phyloP scores from a whole-genome alignment of 2,113 vertebrate species.

The Scortum barcoo region DNA sequence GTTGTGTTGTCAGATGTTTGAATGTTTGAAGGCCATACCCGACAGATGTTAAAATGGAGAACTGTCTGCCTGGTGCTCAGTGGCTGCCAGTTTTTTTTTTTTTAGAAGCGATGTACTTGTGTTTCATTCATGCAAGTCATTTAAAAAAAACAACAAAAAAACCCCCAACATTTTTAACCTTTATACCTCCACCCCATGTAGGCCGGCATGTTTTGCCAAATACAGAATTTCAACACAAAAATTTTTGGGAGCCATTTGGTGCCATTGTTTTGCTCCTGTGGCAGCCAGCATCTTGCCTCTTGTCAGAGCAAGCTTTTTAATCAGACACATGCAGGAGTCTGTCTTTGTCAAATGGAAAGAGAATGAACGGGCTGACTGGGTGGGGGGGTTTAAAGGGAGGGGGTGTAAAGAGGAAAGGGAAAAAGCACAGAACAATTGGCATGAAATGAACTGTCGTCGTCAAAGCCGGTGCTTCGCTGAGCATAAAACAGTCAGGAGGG shows the following conservation, averaged over 20 bases:
- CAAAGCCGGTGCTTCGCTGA: slow-evolving; percentile 62
- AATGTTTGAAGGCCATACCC: slow-evolving; percentile 7
- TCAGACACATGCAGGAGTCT: slow-evolving; percentile 62
- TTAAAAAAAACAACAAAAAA: too few relatives aligned
- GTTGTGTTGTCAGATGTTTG: slow-evolving; percentile 1
- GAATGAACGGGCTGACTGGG: slow-evolving; percentile 37
- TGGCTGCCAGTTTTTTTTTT: slow-evolving; percentile 23
- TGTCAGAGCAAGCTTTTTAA: slow-evolving; percentile 63
- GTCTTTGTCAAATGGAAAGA: slow-evolving; percentile 53
- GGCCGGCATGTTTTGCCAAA: slow-evolving; percentile 13
- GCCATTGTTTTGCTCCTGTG: slow-evolving; percentile 36
- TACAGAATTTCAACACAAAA: slow-evolving; percentile 30
- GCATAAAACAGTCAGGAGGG: slow-evolving; percentile 70
- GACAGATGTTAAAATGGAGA: slow-evolving; percentile 44
- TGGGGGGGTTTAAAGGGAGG: neutral
- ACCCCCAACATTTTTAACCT: neutral
- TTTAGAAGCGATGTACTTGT: neutral
- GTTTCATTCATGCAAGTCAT: neutral
- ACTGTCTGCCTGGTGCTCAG: neutral
- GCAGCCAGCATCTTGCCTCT: slow-evolving; percentile 37
- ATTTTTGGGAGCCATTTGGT: slow-evolving; percentile 15
- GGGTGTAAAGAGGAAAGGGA: neutral
- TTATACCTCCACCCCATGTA: neutral
- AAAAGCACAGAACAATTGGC: slow-evolving; percentile 64
- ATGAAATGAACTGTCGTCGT: slow-evolving; percentile 79